Evolutionary conservation across 2,888 invertebrate genomes (phyloP).

Genomic region (Neuroscelio doddi): DNA sequence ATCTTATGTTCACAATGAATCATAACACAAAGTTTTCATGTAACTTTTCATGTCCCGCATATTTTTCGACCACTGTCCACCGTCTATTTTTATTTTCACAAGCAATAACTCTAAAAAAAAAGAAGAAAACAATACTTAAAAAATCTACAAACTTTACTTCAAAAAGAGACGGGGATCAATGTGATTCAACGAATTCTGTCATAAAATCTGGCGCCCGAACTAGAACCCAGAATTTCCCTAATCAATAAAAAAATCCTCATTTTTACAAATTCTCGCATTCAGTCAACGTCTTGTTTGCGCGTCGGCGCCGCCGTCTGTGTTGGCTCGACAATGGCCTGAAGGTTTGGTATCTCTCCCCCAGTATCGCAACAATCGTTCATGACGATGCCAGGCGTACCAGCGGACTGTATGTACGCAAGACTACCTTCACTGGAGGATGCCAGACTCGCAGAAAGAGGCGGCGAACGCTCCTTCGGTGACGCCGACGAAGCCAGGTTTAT

Average conservation of each 20-base stretch:
- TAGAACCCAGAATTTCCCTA: no score
- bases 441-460: slow-evolving; percentile 77
- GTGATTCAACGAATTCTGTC: no score
- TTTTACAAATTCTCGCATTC: not conserved
- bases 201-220: no score
- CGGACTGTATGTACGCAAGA: slow-evolving; percentile 69
- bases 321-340: slow-evolving; percentile 74
- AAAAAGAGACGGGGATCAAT: no score
- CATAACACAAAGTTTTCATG: slow-evolving; percentile 5
- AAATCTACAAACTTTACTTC: no score
- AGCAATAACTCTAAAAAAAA: no score
- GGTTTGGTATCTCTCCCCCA: slow-evolving; percentile 76
- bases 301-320: no score
- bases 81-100: no score
- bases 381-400: slow-evolving; percentile 64
- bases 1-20: slow-evolving; percentile 5
- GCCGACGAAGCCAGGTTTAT: slow-evolving; percentile 63
- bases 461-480: slow-evolving; percentile 74
- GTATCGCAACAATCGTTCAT: slow-evolving; percentile 70
- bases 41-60: no score
- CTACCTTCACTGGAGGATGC: slow-evolving; percentile 76
- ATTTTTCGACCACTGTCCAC: no score
- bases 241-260: not conserved
- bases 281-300: not conserved
- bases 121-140: no score